Evolutionary conservation across 2,797 vertebrate species (phyloP), one percentile per base, ranked within the genome.

Genomic region (Siniperca obscura): DNA sequence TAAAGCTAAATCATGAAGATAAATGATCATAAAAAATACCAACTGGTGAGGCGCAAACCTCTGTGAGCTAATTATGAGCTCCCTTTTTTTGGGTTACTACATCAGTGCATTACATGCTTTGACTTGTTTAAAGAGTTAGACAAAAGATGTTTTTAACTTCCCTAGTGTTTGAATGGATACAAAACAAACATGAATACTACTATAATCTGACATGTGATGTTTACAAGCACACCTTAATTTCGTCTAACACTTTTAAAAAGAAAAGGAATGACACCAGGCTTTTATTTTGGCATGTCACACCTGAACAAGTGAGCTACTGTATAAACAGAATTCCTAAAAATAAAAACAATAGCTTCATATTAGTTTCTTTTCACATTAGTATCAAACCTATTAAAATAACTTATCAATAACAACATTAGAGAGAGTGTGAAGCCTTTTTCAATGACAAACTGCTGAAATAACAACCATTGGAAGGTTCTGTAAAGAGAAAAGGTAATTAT

Each of bases 401-500:
- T 75, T 72, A 74, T 48, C 40, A 83, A 62, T 67, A 25, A 65
- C 40, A 12, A 25, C 71, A 74, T 50, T 22, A 75, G 59, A 48
- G 76, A 78, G 75, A 82, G 52, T 0, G 10, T 36, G 57, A 13
- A 48, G 22, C 80, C 72, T 80, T 80, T 78, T 62, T 74, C 40
- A 62, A 25, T 80, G 89, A 84, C 86, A 85, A 76, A 78, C 16
- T 3, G 21, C 16, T 42, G 13, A 46, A 17, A 64, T 42, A 25
- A 42, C 81, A 68, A 75, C 70, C 71, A 77, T 61, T 75, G 62
- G 85, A 86, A 77, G 78, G 57, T 50, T 61, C 65, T 69, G 60
- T 84, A 84, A 56, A 90, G 76, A 79, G 57, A 42, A 69, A 83
- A 62, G 57, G 75, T 70, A 78, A 80, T 84, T 70, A 75, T 74